phyloP scores from a whole-genome alignment of 2,113 vertebrate genomes.

The Pachyramphus minor region DNA sequence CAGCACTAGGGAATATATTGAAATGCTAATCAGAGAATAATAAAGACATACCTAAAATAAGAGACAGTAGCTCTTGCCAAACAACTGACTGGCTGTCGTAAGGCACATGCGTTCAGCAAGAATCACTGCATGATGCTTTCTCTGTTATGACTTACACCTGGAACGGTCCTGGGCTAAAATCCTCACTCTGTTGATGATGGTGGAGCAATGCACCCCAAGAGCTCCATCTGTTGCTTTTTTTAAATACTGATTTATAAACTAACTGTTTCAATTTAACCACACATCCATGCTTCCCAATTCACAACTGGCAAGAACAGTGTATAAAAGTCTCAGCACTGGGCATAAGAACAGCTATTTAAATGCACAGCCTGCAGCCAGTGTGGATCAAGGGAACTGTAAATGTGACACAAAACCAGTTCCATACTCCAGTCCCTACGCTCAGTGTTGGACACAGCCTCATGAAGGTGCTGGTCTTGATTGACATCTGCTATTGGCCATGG shows the following conservation, averaged over 20 bases:
- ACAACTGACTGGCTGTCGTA: not conserved
- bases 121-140: not conserved
- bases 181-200: not conserved
- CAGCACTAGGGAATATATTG: not conserved
- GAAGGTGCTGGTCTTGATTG: not conserved
- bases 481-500: not conserved
- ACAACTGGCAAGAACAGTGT: not conserved
- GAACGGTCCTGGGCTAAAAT: not conserved
- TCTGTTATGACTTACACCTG: not conserved
- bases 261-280: not conserved
- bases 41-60: not conserved
- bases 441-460: not conserved
- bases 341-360: not conserved
- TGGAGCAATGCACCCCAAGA: not conserved
- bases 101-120: not conserved
- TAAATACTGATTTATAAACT: not conserved
- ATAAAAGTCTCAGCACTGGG: not conserved
- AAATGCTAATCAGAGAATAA: not conserved
- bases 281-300: not conserved
- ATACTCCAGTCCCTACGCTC: not conserved
- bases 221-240: not conserved
- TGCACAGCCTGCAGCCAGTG: not conserved
- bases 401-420: not conserved
- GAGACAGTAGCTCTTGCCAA: not conserved
- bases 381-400: not conserved